Base-by-base conservation (phyloP, 2,113 vertebrate species). In the Maccullochella peelii region DNA sequence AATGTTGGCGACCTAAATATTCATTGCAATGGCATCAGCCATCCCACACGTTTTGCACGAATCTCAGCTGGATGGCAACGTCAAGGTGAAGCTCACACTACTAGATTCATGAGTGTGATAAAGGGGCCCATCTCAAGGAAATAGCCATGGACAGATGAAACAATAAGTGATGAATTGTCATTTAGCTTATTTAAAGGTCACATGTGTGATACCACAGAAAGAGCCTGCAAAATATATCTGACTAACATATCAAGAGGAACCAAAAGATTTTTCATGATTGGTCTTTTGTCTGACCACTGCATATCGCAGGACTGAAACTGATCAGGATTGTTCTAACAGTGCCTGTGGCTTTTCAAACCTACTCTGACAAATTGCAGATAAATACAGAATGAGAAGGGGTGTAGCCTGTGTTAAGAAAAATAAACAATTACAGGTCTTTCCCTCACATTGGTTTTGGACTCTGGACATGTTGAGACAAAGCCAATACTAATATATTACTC, bases 371-470 rank as follows among this genome's bases (percentile, higher is more conserved):
- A 65, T 42, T 65, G 58, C 30, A 27, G 49, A 30, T 57, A 49
- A 44, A 25, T 15, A 15, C 0, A 2, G 47, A 73, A 50, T 40
- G 9, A 77, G 36, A 23, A 72, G 21, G 57, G 58, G 27, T 36
- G 3, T 33, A 73, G 20, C 40, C 42, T 77, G 36, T 52, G 50
- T 52, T 47, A 21, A 57, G 15, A 67, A 57, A 47, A 52, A 89
- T 52, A 38, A 54, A 79, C 70, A 58, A 55, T 21, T 50, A 50
- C 23, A 50, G 44, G 20, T 15, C 23, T 49, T 71, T 69, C 23
- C 18, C 30, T 63, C 5, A 36, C 23, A 69, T 77, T 59, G 42
- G 27, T 84, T 76, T 81, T 73, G 76, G 40, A 83, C 63, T 83
- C 16, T 74, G 40, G 58, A 86, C 65, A 57, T 23, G 50, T 54